phyloP scores from a whole-genome alignment of 2,113 vertebrate species.

The Turnix velox region DNA sequence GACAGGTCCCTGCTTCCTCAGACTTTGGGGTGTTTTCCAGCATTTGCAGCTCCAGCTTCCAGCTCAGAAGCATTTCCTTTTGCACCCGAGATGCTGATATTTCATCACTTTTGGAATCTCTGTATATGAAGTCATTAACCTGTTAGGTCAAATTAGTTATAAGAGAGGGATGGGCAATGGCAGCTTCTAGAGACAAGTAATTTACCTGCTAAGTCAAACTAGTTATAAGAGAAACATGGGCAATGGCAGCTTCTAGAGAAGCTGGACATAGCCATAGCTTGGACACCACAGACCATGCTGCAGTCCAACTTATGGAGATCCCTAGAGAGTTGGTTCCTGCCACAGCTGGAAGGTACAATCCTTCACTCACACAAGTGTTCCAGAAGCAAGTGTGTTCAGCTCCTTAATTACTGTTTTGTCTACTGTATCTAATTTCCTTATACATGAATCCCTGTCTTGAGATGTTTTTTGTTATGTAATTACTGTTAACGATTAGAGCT shows the following conservation, averaged over 20 bases:
- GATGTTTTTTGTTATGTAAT: conserved; percentile 34
- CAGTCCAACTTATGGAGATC: neutral
- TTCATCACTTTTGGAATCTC: neutral
- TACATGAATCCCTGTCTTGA: neutral
- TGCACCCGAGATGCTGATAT: neutral
- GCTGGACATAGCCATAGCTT: neutral
- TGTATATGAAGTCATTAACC: too few species aligned
- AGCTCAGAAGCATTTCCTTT: neutral
- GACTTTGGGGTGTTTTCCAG: neutral
- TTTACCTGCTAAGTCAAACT: neutral
- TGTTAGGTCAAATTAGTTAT: neutral
- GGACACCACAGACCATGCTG: neutral
- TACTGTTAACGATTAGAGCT: neutral
- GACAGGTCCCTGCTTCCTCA: neutral
- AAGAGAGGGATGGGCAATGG: neutral
- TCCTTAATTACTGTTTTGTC: conserved; percentile 1
- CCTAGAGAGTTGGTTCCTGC: rapidly evolving
- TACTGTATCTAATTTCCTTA: conserved; percentile 3
- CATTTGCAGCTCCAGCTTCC: neutral
- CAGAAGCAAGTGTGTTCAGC: neutral
- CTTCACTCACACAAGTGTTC: neutral
- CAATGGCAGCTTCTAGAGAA: neutral
- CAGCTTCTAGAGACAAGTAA: neutral
- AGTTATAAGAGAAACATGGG: neutral
- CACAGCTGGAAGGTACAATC: neutral